Percentiles rank a stretch among this genome's conserved stretches.
Evolutionary conservation across 2,113 vertebrate species (phyloP).

Genomic region (Anser cygnoides): DNA sequence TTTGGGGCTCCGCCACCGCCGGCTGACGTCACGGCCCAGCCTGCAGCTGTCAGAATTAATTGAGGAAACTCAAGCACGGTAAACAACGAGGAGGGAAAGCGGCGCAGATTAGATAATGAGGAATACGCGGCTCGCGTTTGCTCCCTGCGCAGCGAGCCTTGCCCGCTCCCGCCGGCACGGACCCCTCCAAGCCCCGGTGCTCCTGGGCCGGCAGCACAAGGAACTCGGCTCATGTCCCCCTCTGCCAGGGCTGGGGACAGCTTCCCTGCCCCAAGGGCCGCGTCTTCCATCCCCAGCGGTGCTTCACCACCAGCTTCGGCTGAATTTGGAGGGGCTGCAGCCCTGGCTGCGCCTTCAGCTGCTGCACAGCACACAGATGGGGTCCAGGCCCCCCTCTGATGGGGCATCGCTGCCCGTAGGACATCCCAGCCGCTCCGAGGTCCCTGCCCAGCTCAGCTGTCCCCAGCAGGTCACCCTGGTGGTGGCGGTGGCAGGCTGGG

Average conservation of each 20-base stretch:
- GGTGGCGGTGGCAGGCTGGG: background rate
- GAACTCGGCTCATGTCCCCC: background rate
- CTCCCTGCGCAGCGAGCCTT: background rate
- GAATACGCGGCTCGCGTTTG: background rate
- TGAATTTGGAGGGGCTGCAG: background rate
- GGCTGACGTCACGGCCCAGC: conserved; percentile 42
- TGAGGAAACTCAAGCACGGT: conserved; percentile 51
- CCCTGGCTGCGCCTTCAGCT: background rate
- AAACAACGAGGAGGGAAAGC: conserved; percentile 12
- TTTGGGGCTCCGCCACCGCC: background rate
- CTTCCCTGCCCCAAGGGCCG: background rate
- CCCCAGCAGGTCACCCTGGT: background rate
- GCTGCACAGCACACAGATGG: background rate
- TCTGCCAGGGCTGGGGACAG: background rate
- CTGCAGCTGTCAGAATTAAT: conserved; percentile 67
- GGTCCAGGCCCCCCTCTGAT: rapidly evolving
- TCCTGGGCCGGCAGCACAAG: background rate
- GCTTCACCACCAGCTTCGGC: background rate
- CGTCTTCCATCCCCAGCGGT: background rate
- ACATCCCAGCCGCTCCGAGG: background rate
- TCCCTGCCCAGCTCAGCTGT: background rate
- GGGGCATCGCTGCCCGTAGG: background rate
- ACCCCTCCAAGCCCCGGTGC: rapidly evolving
- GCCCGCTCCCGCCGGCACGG: background rate
- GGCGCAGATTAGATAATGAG: conserved; percentile 64